Base-by-base conservation (phyloP, 1,140 invertebrate genomes). In the Elymnias hypermnestra region DNA sequence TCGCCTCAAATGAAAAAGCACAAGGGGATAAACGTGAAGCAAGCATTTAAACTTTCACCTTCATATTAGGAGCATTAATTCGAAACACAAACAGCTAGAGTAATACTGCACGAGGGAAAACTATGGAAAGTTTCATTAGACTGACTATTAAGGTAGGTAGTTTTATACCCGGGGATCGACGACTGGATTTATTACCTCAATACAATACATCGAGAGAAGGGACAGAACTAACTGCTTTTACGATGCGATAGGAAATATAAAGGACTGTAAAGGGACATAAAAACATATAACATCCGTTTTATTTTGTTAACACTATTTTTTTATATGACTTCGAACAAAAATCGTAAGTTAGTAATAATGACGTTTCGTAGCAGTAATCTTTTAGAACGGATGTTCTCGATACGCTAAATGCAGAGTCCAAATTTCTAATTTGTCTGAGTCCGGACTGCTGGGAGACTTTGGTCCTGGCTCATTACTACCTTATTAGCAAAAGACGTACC, bases 81-180 rank as follows among this genome's bases (percentile, higher is more conserved):
- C 36, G 19, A 52, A 52, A 45, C 49, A 52, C 41, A 44, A 52
- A 45, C 36, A 31, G 35, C 42, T 52, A 1, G 26, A 45, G 37
- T 45, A 41, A 52, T 41, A 21, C 42, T 26, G 26, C 40, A 23
- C 42, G 19, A 8, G 46, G 47, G 44, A 47, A 23, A 43, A 47
- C 48, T 52, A 57, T 43, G 19, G 33, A 58, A 58, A 58, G 51
- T 55, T 62, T 57, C 59, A 55, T 58, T 63, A 63, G 48, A 50
- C 48, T 28, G 37, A 45, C 55, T 54, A 63, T 63, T 63, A 58
- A 42, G 44, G 48, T 13, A 37, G 48, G 39, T 57, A 52, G 45
- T 58, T 63, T 60, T 56, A 44, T 42, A 43, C 43, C 48, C 23
- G 25, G 45, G 52, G 46, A 63, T 42, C 55, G 59, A 46, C 44